phyloP scores from a whole-genome alignment of 2,888 invertebrate species.

The Cantharis lateralis region DNA sequence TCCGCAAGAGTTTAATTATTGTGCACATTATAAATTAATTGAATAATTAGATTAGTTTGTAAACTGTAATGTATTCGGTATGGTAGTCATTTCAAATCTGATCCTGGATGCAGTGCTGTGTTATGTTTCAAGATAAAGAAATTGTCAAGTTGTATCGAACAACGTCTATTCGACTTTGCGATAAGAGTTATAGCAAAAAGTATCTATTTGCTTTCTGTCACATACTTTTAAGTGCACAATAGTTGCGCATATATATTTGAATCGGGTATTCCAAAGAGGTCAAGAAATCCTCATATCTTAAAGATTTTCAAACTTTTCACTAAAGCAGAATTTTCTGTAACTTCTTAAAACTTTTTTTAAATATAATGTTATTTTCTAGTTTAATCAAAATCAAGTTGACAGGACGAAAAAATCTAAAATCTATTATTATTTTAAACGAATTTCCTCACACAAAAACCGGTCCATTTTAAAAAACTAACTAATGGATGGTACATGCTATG shows the following conservation, averaged over 20 bases:
- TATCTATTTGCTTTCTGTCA: constrained; percentile 6
- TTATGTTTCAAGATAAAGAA: constrained; percentile 18
- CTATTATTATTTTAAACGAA: background rate
- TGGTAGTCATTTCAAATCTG: background rate
- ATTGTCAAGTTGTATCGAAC: constrained; percentile 22
- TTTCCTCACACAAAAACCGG: background rate
- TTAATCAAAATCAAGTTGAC: background rate
- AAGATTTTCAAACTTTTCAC: background rate
- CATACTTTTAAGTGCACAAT: background rate
- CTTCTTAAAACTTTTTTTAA: background rate
- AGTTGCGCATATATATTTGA: background rate
- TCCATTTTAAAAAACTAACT: background rate
- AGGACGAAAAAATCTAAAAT: background rate
- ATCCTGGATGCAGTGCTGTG: background rate
- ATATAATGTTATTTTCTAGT: background rate
- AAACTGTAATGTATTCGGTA: background rate
- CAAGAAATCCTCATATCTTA: background rate
- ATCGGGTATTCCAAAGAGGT: background rate
- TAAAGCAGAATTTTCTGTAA: background rate
- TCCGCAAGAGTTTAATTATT: constrained; percentile 10
- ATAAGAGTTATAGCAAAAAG: constrained; percentile 14
- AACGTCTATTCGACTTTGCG: constrained; percentile 17
- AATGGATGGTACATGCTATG: background rate
- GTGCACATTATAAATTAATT: background rate
- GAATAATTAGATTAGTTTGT: background rate